Evolutionary conservation across 2,888 invertebrate genomes (phyloP).

Genomic region (Neria commutata): DNA sequence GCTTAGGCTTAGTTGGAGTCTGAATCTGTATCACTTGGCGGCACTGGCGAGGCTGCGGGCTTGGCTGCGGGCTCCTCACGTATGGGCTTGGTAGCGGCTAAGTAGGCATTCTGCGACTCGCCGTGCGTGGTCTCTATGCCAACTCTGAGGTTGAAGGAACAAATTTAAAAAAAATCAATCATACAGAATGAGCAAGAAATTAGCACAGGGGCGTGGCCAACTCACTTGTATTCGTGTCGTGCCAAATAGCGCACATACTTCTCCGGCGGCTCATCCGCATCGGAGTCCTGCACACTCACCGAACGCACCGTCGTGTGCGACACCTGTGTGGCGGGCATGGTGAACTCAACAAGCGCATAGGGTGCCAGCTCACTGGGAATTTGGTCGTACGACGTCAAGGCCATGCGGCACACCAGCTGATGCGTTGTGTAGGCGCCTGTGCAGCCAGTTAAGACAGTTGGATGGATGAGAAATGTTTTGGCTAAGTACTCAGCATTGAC

Average conservation of each 20-base stretch:
- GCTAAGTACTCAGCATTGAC: background rate
- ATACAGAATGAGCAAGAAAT: background rate
- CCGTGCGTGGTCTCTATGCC: slow-evolving; percentile 88
- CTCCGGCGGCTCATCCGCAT: slow-evolving; percentile 90
- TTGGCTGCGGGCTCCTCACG: slow-evolving; percentile 57
- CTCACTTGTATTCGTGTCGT: slow-evolving; percentile 89
- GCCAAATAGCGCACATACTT: slow-evolving; percentile 97
- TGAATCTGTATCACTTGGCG: slow-evolving; percentile 65
- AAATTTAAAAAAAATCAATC: background rate
- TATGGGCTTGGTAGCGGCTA: slow-evolving; percentile 67
- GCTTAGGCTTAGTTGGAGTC: slow-evolving; percentile 64
- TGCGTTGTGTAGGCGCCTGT: slow-evolving; percentile 97
- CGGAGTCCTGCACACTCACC: slow-evolving; percentile 85
- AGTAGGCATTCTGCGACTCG: slow-evolving; percentile 72
- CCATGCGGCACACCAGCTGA: slow-evolving; percentile 91
- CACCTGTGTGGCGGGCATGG: slow-evolving; percentile 96
- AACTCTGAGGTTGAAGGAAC: slow-evolving; percentile 66
- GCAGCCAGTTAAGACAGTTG: background rate
- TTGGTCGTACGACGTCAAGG: slow-evolving; percentile 96
- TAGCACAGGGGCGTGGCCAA: too few species aligned
- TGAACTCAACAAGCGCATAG: slow-evolving; percentile 92
- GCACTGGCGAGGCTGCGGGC: slow-evolving; percentile 62
- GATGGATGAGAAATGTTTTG: background rate
- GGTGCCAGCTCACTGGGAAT: slow-evolving; percentile 92
- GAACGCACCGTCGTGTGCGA: slow-evolving; percentile 96